Evolutionary conservation across 2,888 invertebrate species (phyloP), one percentile per base, ranked within the genome.

Genomic region (Rhamphomyia laevipes): DNA sequence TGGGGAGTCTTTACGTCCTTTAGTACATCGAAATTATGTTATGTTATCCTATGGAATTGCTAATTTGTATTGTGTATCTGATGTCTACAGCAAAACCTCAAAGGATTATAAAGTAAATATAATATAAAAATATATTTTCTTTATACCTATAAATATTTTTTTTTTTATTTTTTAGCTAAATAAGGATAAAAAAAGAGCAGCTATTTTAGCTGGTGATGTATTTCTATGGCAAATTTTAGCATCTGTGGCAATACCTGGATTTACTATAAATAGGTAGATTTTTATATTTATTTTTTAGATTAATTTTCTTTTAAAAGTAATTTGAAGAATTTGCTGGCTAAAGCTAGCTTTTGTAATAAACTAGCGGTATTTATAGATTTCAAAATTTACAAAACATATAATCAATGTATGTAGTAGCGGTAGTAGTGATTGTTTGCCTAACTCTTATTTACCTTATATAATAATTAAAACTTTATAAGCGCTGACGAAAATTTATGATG

Each of bases 151-250:
- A 30, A 21, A 53, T 59, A 31, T 46, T 47, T 23, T 46, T 43
- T 51, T 51, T 21, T 59, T 63, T 17, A 13, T 42, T 42, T 35
- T 30, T 35, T 10, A 45, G 41, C 11, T 16, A 7, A 35, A 45
- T 13, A 41, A 41, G 1, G 31, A 55, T 3, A 35, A 49, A 0
- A 57, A 56, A 16, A 52, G 58, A 30, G 58, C 65, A 13, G 45
- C 68, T 1, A 58, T 73, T 2, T 78, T 81, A 2, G 80, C 85
- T 0, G 75, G 77, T 0, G 96, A 97, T 68, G 90, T 90, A 0
- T 70, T 97, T 18, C 61, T 87, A 4, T 96, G 96, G 96, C 96
- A 97, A 71, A 83, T 85, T 53, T 73, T 96, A 50, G 96, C 96
- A 0, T 94, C 95, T 0, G 68, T 70, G 4, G 53, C 62, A 2